These are phyloP conservation scores for Pteropus alecto DNA, from an alignment of 2,113 vertebrate species.

Conservation along the genomic window DNA sequence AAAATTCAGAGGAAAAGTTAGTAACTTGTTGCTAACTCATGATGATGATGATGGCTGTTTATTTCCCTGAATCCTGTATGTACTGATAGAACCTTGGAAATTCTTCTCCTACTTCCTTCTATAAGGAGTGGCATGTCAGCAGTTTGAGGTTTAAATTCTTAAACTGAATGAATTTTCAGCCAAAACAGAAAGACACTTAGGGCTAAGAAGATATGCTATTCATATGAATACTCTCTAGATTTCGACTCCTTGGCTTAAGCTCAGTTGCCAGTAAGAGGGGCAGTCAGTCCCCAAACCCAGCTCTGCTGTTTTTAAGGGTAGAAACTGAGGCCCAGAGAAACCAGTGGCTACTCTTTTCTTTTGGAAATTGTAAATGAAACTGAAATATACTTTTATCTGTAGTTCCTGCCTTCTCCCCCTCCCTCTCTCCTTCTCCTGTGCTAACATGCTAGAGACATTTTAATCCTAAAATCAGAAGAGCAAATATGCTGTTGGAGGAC, in stretches of 20 bases:
- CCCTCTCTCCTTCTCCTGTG: background rate
- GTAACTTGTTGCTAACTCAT: background rate
- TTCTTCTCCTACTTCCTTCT: background rate
- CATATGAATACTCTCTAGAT: background rate
- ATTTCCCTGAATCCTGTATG: background rate
- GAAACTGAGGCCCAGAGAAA: background rate
- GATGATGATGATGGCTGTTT: background rate
- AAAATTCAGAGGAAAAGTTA: background rate
- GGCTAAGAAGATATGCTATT: slow-evolving; percentile 10
- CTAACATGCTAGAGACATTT: background rate
- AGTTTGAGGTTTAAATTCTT: background rate
- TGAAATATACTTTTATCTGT: background rate
- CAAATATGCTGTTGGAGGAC: background rate
- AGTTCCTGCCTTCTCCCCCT: background rate
- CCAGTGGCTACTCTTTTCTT: background rate
- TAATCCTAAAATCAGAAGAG: background rate
- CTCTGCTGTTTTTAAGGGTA: background rate
- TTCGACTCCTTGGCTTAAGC: background rate
- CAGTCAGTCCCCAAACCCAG: background rate
- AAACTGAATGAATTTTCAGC: background rate
- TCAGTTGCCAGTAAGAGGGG: background rate
- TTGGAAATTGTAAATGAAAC: slow-evolving; percentile 4
- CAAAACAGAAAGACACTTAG: background rate
- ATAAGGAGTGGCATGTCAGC: background rate
- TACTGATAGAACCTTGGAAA: background rate